phyloP scores from a whole-genome alignment of 1,140 invertebrate species.

The Bombus sibiricus region DNA sequence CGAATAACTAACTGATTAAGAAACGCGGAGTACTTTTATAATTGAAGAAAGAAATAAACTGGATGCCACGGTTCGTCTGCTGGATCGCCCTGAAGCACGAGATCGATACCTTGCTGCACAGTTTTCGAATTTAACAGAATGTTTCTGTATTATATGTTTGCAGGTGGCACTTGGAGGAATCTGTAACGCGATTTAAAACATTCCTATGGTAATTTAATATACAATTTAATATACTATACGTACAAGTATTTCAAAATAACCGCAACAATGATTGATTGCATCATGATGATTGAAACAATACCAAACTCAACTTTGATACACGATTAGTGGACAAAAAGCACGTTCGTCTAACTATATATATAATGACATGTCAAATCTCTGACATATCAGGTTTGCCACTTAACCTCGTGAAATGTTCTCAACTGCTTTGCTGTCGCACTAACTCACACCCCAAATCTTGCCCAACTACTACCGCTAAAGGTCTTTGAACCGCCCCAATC shows the following conservation, averaged over 20 bases:
- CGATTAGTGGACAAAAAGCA: too few species aligned
- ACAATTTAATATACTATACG: too few species aligned
- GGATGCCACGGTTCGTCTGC: background rate
- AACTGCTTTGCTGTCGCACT: background rate
- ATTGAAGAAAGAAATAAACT: background rate
- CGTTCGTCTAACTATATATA: too few species aligned
- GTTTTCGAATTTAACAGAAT: background rate
- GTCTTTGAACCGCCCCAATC: too few species aligned
- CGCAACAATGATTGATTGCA: too few species aligned
- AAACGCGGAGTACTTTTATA: conserved; percentile 1
- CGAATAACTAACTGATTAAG: background rate
- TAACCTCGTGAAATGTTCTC: background rate
- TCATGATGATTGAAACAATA: too few species aligned
- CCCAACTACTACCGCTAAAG: background rate
- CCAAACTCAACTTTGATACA: too few species aligned
- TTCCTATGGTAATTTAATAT: background rate
- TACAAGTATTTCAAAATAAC: too few species aligned
- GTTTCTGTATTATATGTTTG: background rate
- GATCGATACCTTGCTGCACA: background rate
- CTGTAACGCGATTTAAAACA: background rate
- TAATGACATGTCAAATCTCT: too few species aligned
- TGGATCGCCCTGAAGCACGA: background rate
- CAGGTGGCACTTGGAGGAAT: background rate
- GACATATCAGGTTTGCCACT: too few species aligned
- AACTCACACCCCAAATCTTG: background rate